phyloP scores from a whole-genome alignment of 2,888 invertebrate genomes.

The Actias luna region DNA sequence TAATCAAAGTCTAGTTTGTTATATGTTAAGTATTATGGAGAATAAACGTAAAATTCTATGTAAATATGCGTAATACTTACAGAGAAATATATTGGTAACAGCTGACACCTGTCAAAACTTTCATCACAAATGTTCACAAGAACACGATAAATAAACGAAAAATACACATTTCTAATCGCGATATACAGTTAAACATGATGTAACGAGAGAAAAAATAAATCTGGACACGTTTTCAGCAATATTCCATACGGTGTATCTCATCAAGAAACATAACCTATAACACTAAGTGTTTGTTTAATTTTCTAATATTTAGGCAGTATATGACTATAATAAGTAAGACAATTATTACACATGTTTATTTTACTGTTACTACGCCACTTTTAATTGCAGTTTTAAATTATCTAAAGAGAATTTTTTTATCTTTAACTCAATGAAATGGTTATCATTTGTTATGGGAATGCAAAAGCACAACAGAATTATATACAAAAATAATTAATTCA shows the following conservation, averaged over 20 bases:
- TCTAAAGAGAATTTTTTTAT: not conserved
- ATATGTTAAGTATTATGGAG: not conserved
- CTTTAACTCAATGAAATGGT: not conserved
- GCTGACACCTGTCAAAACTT: conserved; percentile 78
- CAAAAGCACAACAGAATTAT: not conserved
- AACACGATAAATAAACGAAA: conserved; percentile 49
- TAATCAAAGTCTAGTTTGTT: not conserved
- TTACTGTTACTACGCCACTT: not conserved
- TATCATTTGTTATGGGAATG: not conserved
- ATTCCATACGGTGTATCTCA: conserved; percentile 57
- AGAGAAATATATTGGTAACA: conserved; percentile 48
- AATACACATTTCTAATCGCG: conserved; percentile 40
- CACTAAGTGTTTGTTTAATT: not conserved
- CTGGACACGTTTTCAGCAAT: conserved; percentile 60
- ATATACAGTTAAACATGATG: conserved; percentile 34
- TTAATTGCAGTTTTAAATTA: not conserved
- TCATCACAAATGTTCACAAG: conserved; percentile 76
- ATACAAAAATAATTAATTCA: not conserved
- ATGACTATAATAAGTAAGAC: not conserved
- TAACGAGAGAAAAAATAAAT: conserved; percentile 44
- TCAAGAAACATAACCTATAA: conserved; percentile 63
- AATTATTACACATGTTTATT: not conserved
- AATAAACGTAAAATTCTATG: not conserved
- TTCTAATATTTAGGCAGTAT: not conserved
- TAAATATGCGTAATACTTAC: conserved; percentile 45